Evolutionary conservation across 1,140 invertebrate species (phyloP).

Genomic region (Drosophila asahinai): DNA sequence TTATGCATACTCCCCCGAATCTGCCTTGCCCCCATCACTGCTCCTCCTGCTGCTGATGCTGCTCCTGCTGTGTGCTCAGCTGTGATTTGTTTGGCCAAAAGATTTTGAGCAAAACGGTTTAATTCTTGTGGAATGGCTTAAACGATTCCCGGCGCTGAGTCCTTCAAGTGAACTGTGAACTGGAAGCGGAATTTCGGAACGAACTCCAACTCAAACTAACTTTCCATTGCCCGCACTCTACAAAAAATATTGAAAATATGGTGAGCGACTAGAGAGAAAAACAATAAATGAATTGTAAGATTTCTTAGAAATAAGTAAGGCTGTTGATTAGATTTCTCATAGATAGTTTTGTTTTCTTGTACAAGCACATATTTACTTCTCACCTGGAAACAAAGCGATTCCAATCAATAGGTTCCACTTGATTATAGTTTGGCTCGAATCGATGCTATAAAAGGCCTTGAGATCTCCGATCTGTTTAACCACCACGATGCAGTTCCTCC

Average conservation of each 20-base stretch:
- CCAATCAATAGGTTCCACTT: slow-evolving; percentile 1
- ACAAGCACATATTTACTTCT: no score
- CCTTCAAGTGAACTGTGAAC: slow-evolving; percentile 15
- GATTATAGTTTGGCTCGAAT: not conserved
- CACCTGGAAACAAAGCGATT: not conserved
- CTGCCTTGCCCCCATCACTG: not conserved
- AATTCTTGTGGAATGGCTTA: slow-evolving; percentile 50
- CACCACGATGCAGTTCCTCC: not conserved
- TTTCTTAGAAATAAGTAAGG: not conserved
- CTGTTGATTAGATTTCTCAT: no score
- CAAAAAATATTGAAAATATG: not conserved
- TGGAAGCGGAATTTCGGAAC: slow-evolving; percentile 15
- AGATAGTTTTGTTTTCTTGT: no score
- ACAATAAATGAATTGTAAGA: no score
- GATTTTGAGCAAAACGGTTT: slow-evolving; percentile 53
- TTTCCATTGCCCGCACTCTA: not conserved
- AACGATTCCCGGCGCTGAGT: slow-evolving; percentile 31
- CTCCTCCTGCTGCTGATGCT: not conserved
- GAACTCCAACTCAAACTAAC: slow-evolving; percentile 8
- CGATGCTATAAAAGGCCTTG: not conserved
- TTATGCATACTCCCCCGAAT: slow-evolving; percentile 43
- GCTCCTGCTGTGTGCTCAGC: slow-evolving; percentile 45
- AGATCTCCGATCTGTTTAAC: not conserved
- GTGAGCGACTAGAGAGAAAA: not conserved
- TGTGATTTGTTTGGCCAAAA: slow-evolving; percentile 69